Conservation (phyloP, 2,797 vertebrate genomes). For the Enteromius mattozi region DNA sequence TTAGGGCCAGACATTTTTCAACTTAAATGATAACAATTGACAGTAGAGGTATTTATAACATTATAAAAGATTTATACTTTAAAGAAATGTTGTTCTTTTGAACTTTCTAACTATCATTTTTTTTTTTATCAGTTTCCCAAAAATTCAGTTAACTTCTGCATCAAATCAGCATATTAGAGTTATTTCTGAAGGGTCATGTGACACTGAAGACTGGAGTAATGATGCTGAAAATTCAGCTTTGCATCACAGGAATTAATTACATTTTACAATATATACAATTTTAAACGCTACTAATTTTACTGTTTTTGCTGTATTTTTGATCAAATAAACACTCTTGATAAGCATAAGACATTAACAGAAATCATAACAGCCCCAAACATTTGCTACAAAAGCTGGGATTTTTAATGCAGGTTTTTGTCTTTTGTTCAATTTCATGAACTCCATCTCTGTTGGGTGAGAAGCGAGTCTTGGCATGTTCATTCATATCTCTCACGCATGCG, state of each 20-base stretch:
- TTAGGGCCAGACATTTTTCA: neutral
- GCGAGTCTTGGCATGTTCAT: slow-evolving; percentile 72
- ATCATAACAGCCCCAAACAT: neutral
- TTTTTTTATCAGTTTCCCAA: neutral
- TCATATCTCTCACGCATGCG: slow-evolving; percentile 17
- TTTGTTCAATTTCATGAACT: neutral
- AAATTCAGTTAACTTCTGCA: neutral
- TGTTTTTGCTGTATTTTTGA: neutral
- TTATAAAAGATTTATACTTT: neutral
- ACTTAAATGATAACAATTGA: neutral
- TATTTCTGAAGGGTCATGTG: neutral
- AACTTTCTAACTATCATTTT: neutral
- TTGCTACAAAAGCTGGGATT: neutral
- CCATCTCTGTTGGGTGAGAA: slow-evolving; percentile 37
- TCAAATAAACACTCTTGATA: neutral
- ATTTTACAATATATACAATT: neutral
- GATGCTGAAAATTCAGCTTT: neutral
- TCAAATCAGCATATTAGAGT: neutral
- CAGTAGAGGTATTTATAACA: neutral
- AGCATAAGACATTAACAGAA: too few species aligned
- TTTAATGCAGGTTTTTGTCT: slow-evolving; percentile 31
- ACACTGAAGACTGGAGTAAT: neutral
- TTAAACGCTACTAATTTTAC: too few species aligned
- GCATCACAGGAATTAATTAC: neutral
- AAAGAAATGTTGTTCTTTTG: neutral